Evolutionary conservation across 1,140 invertebrate genomes (phyloP), one percentile per base, ranked within the genome.

Genomic region (Musca vetustissima): DNA sequence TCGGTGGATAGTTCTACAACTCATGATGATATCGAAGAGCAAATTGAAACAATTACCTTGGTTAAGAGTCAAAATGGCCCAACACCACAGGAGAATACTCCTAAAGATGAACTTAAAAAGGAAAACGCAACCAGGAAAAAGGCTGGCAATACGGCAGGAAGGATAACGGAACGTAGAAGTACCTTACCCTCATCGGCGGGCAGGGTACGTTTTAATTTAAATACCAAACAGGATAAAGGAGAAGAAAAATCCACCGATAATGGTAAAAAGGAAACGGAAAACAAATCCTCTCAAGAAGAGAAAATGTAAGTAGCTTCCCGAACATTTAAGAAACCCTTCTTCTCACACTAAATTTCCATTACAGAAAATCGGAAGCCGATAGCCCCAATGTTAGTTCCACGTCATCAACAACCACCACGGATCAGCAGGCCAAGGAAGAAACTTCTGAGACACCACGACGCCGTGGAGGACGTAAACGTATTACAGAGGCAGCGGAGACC

Each of bases 1-100:
- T 13, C 32, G 14, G 55, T 28, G 21, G 15, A 32, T 4, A 24
- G 49, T 8, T 55, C 52, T 24, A 13, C 53, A 11, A 14, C 21
- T 14, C 19, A 43, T 28, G 11, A 32, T 67, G 66, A 70, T 65
- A 55, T 67, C 2, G 66, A 70, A 43, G 69, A 70, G 13, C 48
- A 67, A 43, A 67, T 70, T 32, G 66, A 68, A 25, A 64, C 43
- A 24, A 57, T 70, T 8, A 67, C 69, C 2, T 47, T 67, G 15
- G 28, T 48, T 8, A 65, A 65, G 21, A 22, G 21, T 22, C 28
- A 28, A 28, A 28, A 28, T 28, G 3, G 3, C 28, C 2, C 22
- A 49, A 4, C 15, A 3, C 8, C 14, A 49, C 21, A 49, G n/a
- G 22, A 32, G 8, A 47, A 6, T 36, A 13, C 28, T 7, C 43